Base-by-base conservation (phyloP, 2,113 vertebrate genomes). In the Tetraodon nigroviridis region DNA sequence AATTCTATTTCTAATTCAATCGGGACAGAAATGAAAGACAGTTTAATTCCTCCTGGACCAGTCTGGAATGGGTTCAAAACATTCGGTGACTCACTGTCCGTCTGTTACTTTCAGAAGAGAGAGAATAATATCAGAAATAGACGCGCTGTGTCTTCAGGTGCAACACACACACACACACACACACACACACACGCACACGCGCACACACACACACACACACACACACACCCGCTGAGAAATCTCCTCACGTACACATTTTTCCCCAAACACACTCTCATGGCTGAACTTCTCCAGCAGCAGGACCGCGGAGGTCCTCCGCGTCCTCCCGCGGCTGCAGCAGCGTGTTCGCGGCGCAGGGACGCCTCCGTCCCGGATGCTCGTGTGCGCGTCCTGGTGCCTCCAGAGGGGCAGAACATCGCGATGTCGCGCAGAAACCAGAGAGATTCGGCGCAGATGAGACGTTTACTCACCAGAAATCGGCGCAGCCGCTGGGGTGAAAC, bases 201-300 rank as follows among this genome's bases (percentile, higher is more conserved):
- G n/a, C n/a, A n/a, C n/a, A n/a, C n/a, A n/a, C n/a, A n/a, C n/a
- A n/a, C n/a, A n/a, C n/a, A n/a, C n/a, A n/a, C n/a, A n/a, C n/a
- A n/a, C n/a, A n/a, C n/a, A n/a, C 37, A 80, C 80, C 61, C 3
- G 24, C 24, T 27, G 24, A 41, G 0, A 2, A 86, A 40, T 42
- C 74, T 5, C 10, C 58, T 80, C 82, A 87, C 80, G 80, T 83
- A 48, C 69, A 48, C 61, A 4, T 53, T 53, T 58, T 75, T 69
- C 61, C 60, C 74, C 18, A 44, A 11, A 55, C 37, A 7, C 49
- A 27, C 24, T 27, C 24, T 27, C 1, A 27, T 6, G 24, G 24
- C 37, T 58, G 74, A 87, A 87, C 81, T 84, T 86, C 76, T 80
- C 27, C 64, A 69, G 61, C 59, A 78, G 75, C 80, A 76, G 79